Percentiles rank a stretch among this genome's conserved stretches.
Evolutionary conservation across 2,797 vertebrate genomes (phyloP).

Genomic region (Capromys pilorides): DNA sequence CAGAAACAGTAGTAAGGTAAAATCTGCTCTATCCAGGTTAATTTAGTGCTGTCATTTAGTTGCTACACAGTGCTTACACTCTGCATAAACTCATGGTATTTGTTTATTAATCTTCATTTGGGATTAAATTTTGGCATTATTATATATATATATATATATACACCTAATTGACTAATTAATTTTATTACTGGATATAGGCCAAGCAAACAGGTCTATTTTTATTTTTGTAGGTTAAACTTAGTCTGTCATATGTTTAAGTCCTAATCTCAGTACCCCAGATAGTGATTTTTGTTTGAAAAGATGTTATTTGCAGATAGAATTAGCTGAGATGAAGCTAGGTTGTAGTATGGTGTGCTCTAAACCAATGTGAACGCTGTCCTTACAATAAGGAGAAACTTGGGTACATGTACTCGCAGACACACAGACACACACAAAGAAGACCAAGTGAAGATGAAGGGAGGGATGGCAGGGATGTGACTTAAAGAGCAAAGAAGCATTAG

Average conservation of each 20-base stretch:
- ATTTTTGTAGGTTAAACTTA: neutral
- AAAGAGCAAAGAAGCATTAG: no score
- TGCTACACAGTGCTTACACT: neutral
- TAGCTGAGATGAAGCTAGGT: neutral
- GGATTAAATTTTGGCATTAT: neutral
- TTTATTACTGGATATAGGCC: neutral
- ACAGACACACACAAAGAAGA: neutral
- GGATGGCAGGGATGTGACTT: neutral
- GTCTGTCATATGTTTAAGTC: neutral
- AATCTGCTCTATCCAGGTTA: neutral
- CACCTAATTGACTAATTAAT: neutral
- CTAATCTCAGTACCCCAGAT: neutral
- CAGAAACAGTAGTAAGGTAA: constrained; percentile 1
- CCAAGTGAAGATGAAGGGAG: neutral
- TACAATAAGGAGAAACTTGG: neutral
- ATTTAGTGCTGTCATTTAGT: neutral
- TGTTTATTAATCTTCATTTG: neutral
- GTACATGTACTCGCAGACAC: neutral
- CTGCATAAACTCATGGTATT: neutral
- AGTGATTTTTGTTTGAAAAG: constrained; percentile 1
- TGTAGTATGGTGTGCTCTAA: neutral
- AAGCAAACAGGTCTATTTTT: neutral
- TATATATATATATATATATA: neutral
- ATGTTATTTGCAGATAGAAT: neutral
- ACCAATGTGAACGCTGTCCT: neutral